Conservation (phyloP, 2,113 vertebrate genomes). For the Ctenomys sociabilis region DNA sequence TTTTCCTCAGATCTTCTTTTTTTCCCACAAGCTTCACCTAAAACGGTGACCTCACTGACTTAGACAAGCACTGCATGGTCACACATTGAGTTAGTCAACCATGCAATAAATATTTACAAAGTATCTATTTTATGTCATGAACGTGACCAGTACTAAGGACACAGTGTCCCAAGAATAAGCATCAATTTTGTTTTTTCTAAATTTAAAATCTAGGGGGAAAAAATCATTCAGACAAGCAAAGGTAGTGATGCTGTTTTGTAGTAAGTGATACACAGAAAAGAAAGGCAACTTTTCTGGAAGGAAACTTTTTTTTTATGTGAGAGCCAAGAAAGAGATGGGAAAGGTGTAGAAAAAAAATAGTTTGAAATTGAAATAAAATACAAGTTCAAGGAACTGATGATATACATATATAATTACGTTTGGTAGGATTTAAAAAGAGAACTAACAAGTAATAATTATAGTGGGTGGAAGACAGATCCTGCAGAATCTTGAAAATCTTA, state of each 20-base stretch:
- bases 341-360: not conserved
- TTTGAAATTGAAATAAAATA: not conserved
- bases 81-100: not conserved
- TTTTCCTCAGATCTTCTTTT: constrained; percentile 24
- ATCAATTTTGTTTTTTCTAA: not conserved
- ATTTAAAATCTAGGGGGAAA: not conserved
- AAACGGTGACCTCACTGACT: constrained; percentile 15
- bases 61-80: not conserved
- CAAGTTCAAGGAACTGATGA: not conserved
- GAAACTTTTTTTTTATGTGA: not conserved
- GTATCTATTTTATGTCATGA: constrained; percentile 19
- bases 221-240: not conserved
- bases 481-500: constrained; percentile 29
- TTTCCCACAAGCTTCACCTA: not conserved
- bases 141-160: not conserved
- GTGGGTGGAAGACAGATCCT: not conserved
- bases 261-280: not conserved
- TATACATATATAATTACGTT: not conserved
- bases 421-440: constrained; percentile 29
- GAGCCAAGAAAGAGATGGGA: not conserved
- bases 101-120: constrained; percentile 56
- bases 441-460: not conserved
- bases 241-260: not conserved
- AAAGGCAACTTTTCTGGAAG: not conserved
- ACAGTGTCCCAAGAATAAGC: not conserved